These are phyloP conservation scores for Echinometra lucunter DNA, from an alignment of 53 echinoderm and acorn worm species.

Conservation along the genomic window DNA sequence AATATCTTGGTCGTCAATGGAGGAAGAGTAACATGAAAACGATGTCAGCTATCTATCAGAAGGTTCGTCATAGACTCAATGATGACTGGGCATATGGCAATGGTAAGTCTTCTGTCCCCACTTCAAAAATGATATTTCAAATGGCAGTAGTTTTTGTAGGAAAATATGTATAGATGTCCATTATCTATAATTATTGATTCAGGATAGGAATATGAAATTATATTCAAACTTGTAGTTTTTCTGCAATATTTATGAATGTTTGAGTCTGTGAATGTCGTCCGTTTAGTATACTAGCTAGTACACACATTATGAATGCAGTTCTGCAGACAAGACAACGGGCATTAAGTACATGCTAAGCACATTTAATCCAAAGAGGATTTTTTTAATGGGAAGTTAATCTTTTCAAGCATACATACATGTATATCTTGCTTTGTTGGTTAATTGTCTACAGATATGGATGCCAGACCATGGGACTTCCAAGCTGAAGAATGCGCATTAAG, in stretches of 20 bases:
- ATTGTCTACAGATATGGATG: conserved; percentile 90
- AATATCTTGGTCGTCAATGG: conserved; percentile 98
- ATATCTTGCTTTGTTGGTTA: neutral
- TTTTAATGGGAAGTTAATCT: neutral
- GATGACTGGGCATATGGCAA: conserved; percentile 99
- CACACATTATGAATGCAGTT: neutral
- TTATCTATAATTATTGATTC: neutral
- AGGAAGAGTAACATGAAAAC: conserved; percentile 99
- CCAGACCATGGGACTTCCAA: conserved; percentile 98
- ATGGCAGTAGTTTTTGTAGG: too few relatives aligned
- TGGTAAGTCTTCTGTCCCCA: conserved; percentile 64
- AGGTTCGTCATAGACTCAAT: conserved; percentile 94
- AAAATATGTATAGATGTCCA: neutral
- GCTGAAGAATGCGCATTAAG: conserved; percentile 98
- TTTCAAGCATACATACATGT: neutral
- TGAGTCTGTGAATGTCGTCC: too few relatives aligned
- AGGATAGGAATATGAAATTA: neutral
- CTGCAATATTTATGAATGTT: too few relatives aligned
- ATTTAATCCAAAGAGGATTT: neutral
- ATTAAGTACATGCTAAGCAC: neutral
- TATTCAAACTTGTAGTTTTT: neutral
- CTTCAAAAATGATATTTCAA: neutral
- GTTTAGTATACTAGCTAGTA: neutral
- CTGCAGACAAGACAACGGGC: neutral
- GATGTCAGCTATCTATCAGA: conserved; percentile 98